A percentile compares a stretch with the other conserved stretches of the same genome.
Evolutionary conservation across 2,888 invertebrate genomes (phyloP).

Genomic region (Eremobia ochroleuca): DNA sequence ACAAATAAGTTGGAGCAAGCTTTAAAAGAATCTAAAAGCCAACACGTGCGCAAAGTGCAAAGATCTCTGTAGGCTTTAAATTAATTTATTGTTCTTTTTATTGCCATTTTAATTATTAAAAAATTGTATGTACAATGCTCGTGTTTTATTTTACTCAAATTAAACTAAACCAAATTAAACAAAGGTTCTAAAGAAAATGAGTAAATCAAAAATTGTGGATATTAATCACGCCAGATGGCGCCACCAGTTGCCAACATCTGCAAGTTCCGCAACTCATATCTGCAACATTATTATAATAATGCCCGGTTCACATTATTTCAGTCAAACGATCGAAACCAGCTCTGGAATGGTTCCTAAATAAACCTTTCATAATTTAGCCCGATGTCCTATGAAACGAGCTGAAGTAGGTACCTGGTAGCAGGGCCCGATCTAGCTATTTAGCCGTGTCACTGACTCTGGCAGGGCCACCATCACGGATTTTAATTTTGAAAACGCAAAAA

Average conservation of each 20-base stretch:
- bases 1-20: conserved; percentile 90
- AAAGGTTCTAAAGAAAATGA: neutral
- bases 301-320: neutral
- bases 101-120: conserved; percentile 39
- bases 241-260: neutral
- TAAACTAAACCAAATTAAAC: neutral
- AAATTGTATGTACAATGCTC: neutral
- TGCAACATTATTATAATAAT: neutral
- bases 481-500: too few species aligned
- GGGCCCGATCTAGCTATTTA: too few species aligned
- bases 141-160: conserved; percentile 23
- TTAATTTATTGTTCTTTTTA: conserved; percentile 14
- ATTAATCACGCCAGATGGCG: neutral
- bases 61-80: conserved; percentile 80
- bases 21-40: conserved; percentile 90
- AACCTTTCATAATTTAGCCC: neutral
- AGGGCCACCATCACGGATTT: too few species aligned
- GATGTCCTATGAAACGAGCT: neutral
- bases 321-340: neutral
- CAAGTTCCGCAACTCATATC: neutral
- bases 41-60: conserved; percentile 90
- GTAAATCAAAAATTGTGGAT: too few species aligned
- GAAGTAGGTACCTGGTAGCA: too few species aligned
- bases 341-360: neutral
- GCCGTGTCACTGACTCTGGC: too few species aligned